Conservation (phyloP, 2,888 invertebrate genomes). For the Geotrupes spiniger region DNA sequence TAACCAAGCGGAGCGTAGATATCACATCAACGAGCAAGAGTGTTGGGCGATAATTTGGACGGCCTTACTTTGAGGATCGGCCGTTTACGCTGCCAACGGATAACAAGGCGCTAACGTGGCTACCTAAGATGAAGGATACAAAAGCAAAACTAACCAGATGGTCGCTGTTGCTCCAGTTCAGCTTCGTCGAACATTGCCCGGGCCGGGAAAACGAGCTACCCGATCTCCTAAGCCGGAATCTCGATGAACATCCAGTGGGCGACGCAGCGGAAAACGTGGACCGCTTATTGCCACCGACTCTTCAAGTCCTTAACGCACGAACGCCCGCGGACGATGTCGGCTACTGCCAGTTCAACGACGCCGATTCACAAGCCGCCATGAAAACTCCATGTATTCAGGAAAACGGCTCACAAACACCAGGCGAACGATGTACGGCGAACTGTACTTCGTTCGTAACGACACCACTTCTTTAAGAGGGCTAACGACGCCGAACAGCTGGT, state of each 20-base stretch:
- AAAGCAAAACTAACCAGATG: constrained; percentile 23
- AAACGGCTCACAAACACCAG: neutral
- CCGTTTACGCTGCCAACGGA: constrained; percentile 30
- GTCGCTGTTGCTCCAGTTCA: constrained; percentile 26
- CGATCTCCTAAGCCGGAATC: constrained; percentile 25
- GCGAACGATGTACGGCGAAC: neutral
- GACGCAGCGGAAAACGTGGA: no score
- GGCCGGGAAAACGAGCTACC: constrained; percentile 26
- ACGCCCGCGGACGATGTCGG: no score
- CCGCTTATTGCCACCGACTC: no score
- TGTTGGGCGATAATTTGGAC: constrained; percentile 32
- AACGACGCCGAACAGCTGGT: neutral
- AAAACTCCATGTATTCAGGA: neutral
- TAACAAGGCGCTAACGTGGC: constrained; percentile 27
- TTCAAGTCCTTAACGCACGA: no score
- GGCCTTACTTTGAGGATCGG: constrained; percentile 27
- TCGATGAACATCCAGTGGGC: neutral
- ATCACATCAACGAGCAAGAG: constrained; percentile 34
- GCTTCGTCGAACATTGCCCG: constrained; percentile 29
- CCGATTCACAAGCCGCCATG: neutral
- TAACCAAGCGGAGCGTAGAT: constrained; percentile 16
- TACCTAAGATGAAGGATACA: constrained; percentile 19
- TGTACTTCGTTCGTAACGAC: neutral
- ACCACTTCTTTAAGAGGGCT: neutral
- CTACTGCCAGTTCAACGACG: neutral